Conservation (phyloP, 2,888 invertebrate genomes). For the Dolichopus griseipennis region DNA sequence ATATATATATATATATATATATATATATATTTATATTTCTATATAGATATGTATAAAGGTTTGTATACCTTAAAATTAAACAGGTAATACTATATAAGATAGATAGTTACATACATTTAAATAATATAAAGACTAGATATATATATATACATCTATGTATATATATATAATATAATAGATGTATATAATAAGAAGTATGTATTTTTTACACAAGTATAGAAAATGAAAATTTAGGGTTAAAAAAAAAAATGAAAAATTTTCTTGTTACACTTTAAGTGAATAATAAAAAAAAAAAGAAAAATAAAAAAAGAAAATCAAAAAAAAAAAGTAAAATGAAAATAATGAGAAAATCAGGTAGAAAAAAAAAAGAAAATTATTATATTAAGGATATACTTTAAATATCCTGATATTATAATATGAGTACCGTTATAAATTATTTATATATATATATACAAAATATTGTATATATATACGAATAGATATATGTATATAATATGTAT, state of each 20-base stretch:
- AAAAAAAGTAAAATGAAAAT: background rate
- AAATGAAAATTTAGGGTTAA: background rate
- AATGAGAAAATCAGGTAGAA: background rate
- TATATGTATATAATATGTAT: background rate
- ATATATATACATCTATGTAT: background rate
- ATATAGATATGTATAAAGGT: background rate
- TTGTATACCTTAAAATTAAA: too few relatives aligned
- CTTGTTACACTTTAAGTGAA: background rate
- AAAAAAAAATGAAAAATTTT: too few relatives aligned
- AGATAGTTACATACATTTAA: too few relatives aligned
- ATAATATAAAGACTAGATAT: background rate
- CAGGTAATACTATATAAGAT: too few relatives aligned
- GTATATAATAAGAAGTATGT: too few relatives aligned
- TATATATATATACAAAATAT: background rate
- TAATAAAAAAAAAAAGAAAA: background rate
- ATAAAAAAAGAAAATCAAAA: background rate
- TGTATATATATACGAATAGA: too few relatives aligned
- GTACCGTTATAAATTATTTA: constrained; percentile 1
- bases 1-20: background rate
- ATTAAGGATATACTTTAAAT: constrained; percentile 3
- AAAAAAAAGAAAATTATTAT: background rate
- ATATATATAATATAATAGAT: too few relatives aligned
- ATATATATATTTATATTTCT: background rate
- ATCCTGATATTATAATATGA: constrained; percentile 3
- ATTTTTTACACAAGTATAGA: background rate